Percentiles rank a stretch among this genome's conserved stretches.
Evolutionary conservation across 2,888 invertebrate genomes (phyloP).

Genomic region (Andrena trimmerana): DNA sequence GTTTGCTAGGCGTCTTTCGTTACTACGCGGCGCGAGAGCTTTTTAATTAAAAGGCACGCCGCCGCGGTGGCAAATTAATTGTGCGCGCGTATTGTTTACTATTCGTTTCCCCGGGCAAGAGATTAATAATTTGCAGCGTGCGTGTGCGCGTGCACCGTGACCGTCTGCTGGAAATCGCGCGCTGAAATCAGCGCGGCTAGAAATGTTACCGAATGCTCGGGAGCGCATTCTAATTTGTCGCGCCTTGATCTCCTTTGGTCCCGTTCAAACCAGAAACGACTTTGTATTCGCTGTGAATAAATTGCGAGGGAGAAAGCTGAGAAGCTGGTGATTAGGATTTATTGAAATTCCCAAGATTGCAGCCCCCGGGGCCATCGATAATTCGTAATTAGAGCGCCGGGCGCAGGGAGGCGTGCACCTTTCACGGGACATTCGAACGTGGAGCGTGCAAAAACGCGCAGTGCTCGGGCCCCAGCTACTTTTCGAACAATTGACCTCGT

Average conservation of each 20-base stretch:
- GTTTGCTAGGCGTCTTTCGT: conserved; percentile 58
- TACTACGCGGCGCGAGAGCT: conserved; percentile 42
- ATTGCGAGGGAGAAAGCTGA: too few relatives aligned
- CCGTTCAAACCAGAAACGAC: too few relatives aligned
- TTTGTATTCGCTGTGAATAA: too few relatives aligned
- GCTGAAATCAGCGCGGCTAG: neutral
- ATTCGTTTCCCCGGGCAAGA: conserved; percentile 59
- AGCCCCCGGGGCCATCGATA: conserved; percentile 13
- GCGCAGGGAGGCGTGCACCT: neutral
- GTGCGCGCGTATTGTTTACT: conserved; percentile 72
- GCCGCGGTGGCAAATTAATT: conserved; percentile 69
- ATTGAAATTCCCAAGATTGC: neutral
- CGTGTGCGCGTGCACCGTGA: neutral
- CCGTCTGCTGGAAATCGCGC: neutral
- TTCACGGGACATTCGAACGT: neutral
- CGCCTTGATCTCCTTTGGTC: too few relatives aligned
- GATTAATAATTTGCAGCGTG: conserved; percentile 68
- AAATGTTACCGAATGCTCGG: too few relatives aligned
- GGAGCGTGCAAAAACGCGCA: conserved; percentile 17
- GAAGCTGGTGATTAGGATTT: neutral
- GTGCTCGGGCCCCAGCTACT: conserved; percentile 63
- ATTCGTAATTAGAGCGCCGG: conserved; percentile 28
- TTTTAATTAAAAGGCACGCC: conserved; percentile 72
- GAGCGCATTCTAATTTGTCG: too few relatives aligned
- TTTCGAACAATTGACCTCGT: conserved; percentile 75